Percentiles rank a stretch among this genome's conserved stretches.
These are phyloP conservation scores for Cygnus atratus DNA, from an alignment of 2,113 vertebrate genomes.

Conservation along the genomic window DNA sequence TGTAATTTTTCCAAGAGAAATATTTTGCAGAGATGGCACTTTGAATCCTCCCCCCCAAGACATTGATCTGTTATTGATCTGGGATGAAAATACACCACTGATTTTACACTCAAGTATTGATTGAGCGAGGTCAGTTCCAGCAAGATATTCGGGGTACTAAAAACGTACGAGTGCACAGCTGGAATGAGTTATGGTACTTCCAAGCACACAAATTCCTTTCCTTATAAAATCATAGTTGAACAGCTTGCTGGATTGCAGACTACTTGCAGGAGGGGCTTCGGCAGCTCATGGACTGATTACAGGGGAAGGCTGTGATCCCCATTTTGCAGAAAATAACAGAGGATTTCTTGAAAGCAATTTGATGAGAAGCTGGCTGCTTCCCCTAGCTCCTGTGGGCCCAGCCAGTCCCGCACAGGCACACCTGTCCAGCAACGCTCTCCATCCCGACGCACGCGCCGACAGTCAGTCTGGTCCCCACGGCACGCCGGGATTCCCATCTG, in stretches of 20 bases:
- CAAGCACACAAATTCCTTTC: neutral
- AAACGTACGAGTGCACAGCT: neutral
- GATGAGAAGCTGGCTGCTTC: neutral
- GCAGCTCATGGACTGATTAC: neutral
- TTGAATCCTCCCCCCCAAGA: neutral
- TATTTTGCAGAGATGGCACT: neutral
- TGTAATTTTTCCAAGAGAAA: neutral
- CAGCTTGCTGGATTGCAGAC: neutral
- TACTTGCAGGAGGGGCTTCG: neutral
- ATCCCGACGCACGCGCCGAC: too few species aligned
- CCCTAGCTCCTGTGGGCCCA: neutral
- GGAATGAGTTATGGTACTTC: neutral
- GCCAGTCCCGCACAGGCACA: too few species aligned
- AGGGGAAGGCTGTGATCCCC: neutral
- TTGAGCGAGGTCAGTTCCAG: neutral
- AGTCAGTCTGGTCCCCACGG: neutral
- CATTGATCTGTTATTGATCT: neutral
- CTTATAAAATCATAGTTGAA: neutral
- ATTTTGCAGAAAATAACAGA: neutral
- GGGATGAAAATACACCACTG: neutral
- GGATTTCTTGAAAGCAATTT: neutral
- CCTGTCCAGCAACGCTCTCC: accelerated
- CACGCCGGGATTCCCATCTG: neutral
- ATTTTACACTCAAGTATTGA: constrained; percentile 5
- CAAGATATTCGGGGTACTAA: neutral